Base-by-base conservation (phyloP, 2,113 vertebrate species). In the Tragelaphus strepsiceros region DNA sequence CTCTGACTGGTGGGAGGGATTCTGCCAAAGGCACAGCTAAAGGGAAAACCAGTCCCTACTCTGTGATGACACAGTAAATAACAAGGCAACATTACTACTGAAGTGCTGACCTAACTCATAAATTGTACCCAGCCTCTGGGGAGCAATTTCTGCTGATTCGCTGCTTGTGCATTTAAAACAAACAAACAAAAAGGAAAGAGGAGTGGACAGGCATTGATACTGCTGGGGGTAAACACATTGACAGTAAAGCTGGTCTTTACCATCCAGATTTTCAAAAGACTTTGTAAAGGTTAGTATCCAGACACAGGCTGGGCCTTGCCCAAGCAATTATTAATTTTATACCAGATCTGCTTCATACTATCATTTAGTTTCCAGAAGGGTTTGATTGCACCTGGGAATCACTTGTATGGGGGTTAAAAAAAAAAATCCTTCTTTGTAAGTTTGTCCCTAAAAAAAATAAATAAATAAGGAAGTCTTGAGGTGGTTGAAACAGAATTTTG, bases 1-100 rank as follows among this genome's bases (percentile, higher is more conserved):
- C 95, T 81, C 83, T 98, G 97, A 96, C 97, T 97, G 91, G 95
- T 95, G 56, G 93, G 97, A 96, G 92, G 67, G 97, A 93, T 95
- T 98, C 94, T 98, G 96, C 96, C 96, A 96, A 96, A 98, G 91
- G 87, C 96, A 82, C 74, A 88, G 90, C 95, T 98, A 97, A 97
- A 64, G 26, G 97, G 97, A 98, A 98, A 97, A 97, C 90, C 96
- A 97, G 98, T 88, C 96, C 93, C 74, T 91, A 88, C 96, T 97
- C 96, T 43, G 84, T 92, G 98, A 97, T 97, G 94, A 98, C 97
- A 96, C 96, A 96, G 98, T 98, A 98, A 98, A 97, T 97, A 98
- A 98, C 90, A 54, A 92, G 93, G 97, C 97, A 96, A 58, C 59
- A 35, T 90, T 95, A 95, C 97, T 95, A 56, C 91, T 26, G 21